phyloP scores from a whole-genome alignment of 2,113 vertebrate species.

The Dasypus novemcinctus region DNA sequence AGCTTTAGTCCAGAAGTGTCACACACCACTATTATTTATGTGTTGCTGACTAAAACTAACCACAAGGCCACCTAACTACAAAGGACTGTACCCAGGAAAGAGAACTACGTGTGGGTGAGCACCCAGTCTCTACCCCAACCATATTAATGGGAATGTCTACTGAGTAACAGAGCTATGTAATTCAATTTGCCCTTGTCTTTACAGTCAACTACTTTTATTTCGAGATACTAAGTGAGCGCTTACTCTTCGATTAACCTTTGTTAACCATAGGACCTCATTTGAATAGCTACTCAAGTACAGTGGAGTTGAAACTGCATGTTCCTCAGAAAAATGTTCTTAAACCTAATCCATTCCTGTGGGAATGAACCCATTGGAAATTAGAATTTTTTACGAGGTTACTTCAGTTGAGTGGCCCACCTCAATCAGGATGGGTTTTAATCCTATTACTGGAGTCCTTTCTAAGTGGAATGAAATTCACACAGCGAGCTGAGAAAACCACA shows the following conservation, averaged over 20 bases:
- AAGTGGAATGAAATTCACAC: too few relatives aligned
- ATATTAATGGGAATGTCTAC: not conserved
- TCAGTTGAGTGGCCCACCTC: too few relatives aligned
- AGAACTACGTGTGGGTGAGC: not conserved
- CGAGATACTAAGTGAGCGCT: not conserved
- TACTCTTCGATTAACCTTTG: not conserved
- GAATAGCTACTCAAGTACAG: not conserved
- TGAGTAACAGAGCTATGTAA: not conserved
- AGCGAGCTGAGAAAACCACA: too few relatives aligned
- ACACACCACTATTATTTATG: not conserved
- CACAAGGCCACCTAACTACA: not conserved
- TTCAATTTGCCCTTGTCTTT: not conserved
- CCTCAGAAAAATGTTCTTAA: too few relatives aligned
- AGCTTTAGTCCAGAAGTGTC: not conserved
- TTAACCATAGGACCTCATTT: not conserved
- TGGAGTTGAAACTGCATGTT: too few relatives aligned
- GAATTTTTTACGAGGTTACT: too few relatives aligned
- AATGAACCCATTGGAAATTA: too few relatives aligned
- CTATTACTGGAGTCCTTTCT: too few relatives aligned
- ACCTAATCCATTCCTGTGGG: too few relatives aligned
- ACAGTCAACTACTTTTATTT: not conserved
- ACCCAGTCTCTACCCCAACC: not conserved
- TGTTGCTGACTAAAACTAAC: not conserved
- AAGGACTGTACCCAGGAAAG: not conserved
- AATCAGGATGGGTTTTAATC: too few relatives aligned